Base-by-base conservation (phyloP, 1,140 invertebrate species). In the Drosophila burlai region DNA sequence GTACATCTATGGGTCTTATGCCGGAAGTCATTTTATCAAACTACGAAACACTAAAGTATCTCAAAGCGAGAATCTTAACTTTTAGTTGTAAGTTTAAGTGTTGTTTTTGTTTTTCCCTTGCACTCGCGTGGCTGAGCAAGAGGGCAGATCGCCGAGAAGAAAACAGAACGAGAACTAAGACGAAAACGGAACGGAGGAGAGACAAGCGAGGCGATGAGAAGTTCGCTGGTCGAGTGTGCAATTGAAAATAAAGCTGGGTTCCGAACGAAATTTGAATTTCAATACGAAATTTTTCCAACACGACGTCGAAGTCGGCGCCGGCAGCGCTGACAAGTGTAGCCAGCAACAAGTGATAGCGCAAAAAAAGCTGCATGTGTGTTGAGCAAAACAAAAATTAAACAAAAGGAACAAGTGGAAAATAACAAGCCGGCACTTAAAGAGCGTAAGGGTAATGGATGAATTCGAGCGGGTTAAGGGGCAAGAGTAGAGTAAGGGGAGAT, bases 241-340 rank as follows among this genome's bases (percentile, higher is more conserved):
- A 85, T 86, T 90, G 81, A 76, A 90, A 85, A 82, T 90, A 91
- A 83, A 78, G 68, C 71, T 76, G 79, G 72, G 81, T 66, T 91
- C 68, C 79, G 71, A 76, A 82, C 79, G 81, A 83, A 90, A 80
- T 90, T 90, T 90, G 79, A 90, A 90, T 90, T 90, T 90, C 67
- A 90, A 90, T 90, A 82, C 79, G 60, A 74, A 67, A 83, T 83
- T 89, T 87, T 83, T 87, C 67, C 60, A 81, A 78, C 73, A 59
- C 65, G 75, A 15, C 42, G 47, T 26, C 62, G 60, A 49, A 47
- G 43, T 58, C 18, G 55, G 26, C 62, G 73, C 31, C 26, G 38
- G 52, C 81, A 47, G 82, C 63, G 52, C 71, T 71, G 76, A 84
- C 71, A 83, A 83, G 55, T 83, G 55, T 79, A 74, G 59, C 57